Conservation (phyloP, 2,797 vertebrate genomes). For the Coregonus sp. region DNA sequence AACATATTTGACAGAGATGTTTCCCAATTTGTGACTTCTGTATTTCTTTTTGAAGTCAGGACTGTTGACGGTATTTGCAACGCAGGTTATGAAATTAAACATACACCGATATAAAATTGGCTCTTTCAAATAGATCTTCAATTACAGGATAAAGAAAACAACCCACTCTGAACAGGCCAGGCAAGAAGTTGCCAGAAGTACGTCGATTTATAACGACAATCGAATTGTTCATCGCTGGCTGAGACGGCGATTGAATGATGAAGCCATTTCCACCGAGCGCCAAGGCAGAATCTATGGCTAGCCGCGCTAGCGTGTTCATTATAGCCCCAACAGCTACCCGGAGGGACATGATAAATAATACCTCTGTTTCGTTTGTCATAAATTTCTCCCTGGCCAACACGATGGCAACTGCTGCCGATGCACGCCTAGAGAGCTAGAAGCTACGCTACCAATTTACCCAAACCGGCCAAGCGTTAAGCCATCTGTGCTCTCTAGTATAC, state of each 20-base stretch:
- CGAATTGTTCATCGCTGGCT: conserved; percentile 41
- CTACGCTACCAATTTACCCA: conserved; percentile 60
- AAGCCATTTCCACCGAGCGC: conserved; percentile 43
- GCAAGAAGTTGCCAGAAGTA: conserved; percentile 34
- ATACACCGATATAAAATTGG: neutral
- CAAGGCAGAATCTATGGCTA: conserved; percentile 47
- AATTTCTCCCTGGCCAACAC: conserved; percentile 55
- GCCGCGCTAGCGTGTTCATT: conserved; percentile 52
- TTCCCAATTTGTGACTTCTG: neutral
- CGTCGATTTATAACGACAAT: conserved; percentile 44
- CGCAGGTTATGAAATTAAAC: neutral
- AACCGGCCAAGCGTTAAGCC: conserved; percentile 52
- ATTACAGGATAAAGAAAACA: conserved; percentile 25
- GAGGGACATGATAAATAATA: conserved; percentile 66
- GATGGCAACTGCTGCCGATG: conserved; percentile 21
- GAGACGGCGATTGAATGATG: conserved; percentile 53
- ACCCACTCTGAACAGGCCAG: conserved; percentile 19
- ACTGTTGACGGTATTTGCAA: neutral
- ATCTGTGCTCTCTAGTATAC: conserved; percentile 56
- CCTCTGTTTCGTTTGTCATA: conserved; percentile 67
- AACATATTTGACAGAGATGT: neutral
- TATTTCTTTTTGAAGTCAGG: neutral
- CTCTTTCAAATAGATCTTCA: conserved; percentile 25
- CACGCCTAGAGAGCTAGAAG: conserved; percentile 30
- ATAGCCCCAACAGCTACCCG: conserved; percentile 57